phyloP scores from a whole-genome alignment of 2,113 vertebrate genomes.

The Rhynchopsitta pachyrhyncha region DNA sequence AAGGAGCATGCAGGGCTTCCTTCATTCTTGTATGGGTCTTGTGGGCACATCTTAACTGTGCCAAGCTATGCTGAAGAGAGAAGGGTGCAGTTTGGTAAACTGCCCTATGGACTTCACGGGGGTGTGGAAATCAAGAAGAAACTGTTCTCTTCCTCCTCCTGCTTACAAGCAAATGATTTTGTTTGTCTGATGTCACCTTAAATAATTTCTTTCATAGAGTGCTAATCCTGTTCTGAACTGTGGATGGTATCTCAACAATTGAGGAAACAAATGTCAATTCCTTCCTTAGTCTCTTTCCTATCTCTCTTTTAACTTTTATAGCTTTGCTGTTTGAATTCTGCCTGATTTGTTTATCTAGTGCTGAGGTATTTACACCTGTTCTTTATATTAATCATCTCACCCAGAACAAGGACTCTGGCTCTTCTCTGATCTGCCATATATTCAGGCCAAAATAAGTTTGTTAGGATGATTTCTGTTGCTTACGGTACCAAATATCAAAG shows the following conservation, averaged over 20 bases:
- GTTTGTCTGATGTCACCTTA: background rate
- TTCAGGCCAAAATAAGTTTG: background rate
- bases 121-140: background rate
- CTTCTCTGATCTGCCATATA: background rate
- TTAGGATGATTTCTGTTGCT: background rate
- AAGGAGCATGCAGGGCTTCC: background rate
- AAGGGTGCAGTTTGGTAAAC: background rate
- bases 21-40: background rate
- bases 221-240: background rate
- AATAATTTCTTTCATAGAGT: background rate
- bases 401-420: background rate
- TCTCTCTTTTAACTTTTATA: background rate
- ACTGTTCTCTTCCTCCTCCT: background rate
- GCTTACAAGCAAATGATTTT: background rate
- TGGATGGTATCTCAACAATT: background rate
- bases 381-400: background rate
- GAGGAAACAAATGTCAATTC: background rate
- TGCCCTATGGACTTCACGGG: background rate
- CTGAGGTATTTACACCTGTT: background rate
- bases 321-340: background rate
- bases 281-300: background rate
- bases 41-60: background rate
- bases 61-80: background rate
- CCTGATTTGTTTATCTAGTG: background rate
- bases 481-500: background rate